These are phyloP conservation scores for Sinocyclocheilus anophthalmus DNA, from an alignment of 2,113 vertebrate genomes.

Conservation along the genomic window DNA sequence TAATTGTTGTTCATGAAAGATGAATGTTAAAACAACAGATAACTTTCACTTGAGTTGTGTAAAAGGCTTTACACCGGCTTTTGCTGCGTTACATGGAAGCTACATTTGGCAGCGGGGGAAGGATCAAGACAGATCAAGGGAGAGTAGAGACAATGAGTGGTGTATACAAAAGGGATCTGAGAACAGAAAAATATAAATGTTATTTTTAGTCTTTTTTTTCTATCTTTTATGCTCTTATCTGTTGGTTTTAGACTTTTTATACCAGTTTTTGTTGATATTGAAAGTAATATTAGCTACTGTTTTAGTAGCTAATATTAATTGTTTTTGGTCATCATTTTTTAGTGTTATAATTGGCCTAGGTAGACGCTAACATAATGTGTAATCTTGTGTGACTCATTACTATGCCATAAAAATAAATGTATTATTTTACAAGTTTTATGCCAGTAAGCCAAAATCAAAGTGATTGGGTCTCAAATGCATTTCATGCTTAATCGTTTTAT, in stretches of 20 bases:
- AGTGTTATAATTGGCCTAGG: neutral
- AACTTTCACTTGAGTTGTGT: neutral
- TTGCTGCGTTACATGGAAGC: slow-evolving; percentile 11
- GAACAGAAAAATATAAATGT: neutral
- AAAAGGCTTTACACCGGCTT: neutral
- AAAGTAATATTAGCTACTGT: neutral
- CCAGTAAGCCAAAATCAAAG: neutral
- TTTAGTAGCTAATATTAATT: neutral
- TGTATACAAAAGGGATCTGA: slow-evolving; percentile 11
- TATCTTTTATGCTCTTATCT: neutral
- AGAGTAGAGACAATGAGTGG: neutral
- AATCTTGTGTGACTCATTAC: neutral
- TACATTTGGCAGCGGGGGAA: neutral
- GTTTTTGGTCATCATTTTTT: neutral
- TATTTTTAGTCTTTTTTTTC: neutral
- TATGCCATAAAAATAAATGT: neutral
- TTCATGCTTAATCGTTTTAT: neutral
- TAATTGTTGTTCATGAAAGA: neutral
- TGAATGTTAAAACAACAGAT: neutral
- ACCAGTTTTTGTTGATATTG: neutral
- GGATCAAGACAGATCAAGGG: too few species aligned
- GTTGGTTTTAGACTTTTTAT: neutral
- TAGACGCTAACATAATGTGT: neutral
- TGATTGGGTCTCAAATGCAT: neutral
- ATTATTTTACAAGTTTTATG: neutral